Conservation (phyloP, 2,113 vertebrate species). For the Ictalurus punctatus region DNA sequence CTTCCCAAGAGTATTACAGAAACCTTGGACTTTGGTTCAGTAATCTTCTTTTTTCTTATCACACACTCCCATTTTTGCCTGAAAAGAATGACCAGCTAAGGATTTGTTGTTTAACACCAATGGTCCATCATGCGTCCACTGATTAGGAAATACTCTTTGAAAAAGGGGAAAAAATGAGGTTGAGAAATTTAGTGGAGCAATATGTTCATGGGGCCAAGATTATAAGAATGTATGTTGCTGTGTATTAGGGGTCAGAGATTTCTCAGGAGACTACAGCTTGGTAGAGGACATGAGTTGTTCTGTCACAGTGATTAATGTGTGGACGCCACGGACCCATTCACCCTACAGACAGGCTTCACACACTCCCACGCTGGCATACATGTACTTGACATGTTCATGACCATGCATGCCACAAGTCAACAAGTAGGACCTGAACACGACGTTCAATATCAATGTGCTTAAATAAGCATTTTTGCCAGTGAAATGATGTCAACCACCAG, state of each 20-base stretch:
- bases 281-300: constrained; percentile 61
- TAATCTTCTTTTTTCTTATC: constrained; percentile 63
- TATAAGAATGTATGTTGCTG: constrained; percentile 28
- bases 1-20: constrained; percentile 71
- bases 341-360: constrained; percentile 61
- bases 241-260: constrained; percentile 68
- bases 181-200: constrained; percentile 27
- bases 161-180: constrained; percentile 21
- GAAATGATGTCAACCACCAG: constrained; percentile 16
- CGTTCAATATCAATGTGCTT: constrained; percentile 58
- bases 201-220: constrained; percentile 26
- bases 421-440: constrained; percentile 59
- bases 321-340: constrained; percentile 61
- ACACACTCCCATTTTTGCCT: constrained; percentile 60
- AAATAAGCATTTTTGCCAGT: constrained; percentile 19
- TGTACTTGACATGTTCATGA: constrained; percentile 48
- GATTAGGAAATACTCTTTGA: constrained; percentile 32
- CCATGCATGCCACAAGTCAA: constrained; percentile 46
- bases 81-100: constrained; percentile 59
- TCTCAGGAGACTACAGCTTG: constrained; percentile 64
- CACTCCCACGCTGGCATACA: constrained; percentile 56
- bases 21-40: constrained; percentile 70
- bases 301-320: constrained; percentile 73
- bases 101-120: constrained; percentile 62
- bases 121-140: constrained; percentile 48